A percentile compares a stretch with the other conserved stretches of the same genome.
phyloP scores from a whole-genome alignment of 2,888 invertebrate genomes.

The Sinohyriopsis cumingii region DNA sequence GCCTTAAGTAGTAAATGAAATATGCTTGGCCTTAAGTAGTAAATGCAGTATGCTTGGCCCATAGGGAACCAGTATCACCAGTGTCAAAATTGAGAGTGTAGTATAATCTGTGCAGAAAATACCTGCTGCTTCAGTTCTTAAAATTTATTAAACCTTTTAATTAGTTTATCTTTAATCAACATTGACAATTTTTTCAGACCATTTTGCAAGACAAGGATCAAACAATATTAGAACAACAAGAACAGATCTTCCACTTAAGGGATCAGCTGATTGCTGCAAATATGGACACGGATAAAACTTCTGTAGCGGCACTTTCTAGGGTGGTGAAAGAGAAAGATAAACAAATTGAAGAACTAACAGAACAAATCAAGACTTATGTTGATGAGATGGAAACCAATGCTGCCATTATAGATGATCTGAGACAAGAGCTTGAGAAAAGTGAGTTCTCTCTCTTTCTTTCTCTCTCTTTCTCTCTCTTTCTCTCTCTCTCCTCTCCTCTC shows the following conservation, averaged over 20 bases:
- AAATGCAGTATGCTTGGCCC: no score
- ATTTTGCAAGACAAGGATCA: constrained; percentile 81
- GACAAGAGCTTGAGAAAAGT: constrained; percentile 74
- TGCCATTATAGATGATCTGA: constrained; percentile 80
- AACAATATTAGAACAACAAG: constrained; percentile 79
- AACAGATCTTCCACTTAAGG: constrained; percentile 75
- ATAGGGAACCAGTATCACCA: no score
- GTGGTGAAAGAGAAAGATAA: constrained; percentile 78
- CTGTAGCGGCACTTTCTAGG: constrained; percentile 71
- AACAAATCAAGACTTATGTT: constrained; percentile 79
- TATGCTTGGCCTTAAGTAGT: no score
- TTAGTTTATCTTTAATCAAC: no score
- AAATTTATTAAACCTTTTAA: no score
- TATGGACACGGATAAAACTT: constrained; percentile 72
- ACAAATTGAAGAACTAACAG: constrained; percentile 82
- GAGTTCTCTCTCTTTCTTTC: constrained; percentile 7
- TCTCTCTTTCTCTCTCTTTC: not conserved
- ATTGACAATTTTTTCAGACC: constrained; percentile 44
- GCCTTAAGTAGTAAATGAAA: no score
- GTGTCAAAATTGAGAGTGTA: no score
- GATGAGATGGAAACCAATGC: constrained; percentile 83
- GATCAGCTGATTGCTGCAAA: constrained; percentile 71
- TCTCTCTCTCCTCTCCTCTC: not conserved
- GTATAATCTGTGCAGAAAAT: no score
- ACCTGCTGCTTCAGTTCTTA: no score